phyloP scores from a whole-genome alignment of 1,140 invertebrate genomes.

The Eriocheir sinensis region DNA sequence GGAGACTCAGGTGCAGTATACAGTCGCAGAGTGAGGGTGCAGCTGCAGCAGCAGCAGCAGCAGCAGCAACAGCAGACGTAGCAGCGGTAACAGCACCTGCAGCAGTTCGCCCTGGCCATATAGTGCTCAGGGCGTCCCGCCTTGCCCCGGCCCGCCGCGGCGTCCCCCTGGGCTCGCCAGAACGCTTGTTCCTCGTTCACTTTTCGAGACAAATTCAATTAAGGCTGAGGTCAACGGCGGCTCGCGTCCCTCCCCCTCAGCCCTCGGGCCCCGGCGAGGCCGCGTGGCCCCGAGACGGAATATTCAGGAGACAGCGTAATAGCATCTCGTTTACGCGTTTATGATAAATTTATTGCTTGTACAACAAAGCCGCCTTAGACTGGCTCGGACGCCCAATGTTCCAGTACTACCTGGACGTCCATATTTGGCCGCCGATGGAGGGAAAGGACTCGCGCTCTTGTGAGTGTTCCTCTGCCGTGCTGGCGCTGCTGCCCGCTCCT shows the following conservation, averaged over 20 bases:
- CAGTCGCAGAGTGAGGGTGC: too few species aligned
- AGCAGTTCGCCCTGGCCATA: too few species aligned
- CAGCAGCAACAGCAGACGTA: too few species aligned
- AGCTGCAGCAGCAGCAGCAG: too few species aligned
- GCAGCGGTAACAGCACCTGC: too few species aligned
- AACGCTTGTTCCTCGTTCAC: neutral
- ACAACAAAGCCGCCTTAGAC: slow-evolving; percentile 65
- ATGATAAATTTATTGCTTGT: slow-evolving; percentile 78
- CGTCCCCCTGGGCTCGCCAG: neutral
- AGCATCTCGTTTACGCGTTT: slow-evolving; percentile 73
- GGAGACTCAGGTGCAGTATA: too few species aligned
- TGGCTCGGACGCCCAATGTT: slow-evolving; percentile 39
- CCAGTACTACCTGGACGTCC: slow-evolving; percentile 66
- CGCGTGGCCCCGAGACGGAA: slow-evolving; percentile 20
- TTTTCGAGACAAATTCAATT: slow-evolving; percentile 52
- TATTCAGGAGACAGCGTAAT: slow-evolving; percentile 74
- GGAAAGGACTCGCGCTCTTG: slow-evolving; percentile 48
- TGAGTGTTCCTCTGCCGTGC: neutral
- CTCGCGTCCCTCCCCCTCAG: neutral
- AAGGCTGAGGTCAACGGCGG: neutral
- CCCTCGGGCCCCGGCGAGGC: neutral
- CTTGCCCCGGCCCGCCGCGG: neutral
- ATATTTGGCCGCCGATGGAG: slow-evolving; percentile 57
- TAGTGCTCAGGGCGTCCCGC: neutral
- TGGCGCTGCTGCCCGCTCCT: neutral